phyloP scores from a whole-genome alignment of 2,888 invertebrate genomes.

The Phyllotreta striolata region DNA sequence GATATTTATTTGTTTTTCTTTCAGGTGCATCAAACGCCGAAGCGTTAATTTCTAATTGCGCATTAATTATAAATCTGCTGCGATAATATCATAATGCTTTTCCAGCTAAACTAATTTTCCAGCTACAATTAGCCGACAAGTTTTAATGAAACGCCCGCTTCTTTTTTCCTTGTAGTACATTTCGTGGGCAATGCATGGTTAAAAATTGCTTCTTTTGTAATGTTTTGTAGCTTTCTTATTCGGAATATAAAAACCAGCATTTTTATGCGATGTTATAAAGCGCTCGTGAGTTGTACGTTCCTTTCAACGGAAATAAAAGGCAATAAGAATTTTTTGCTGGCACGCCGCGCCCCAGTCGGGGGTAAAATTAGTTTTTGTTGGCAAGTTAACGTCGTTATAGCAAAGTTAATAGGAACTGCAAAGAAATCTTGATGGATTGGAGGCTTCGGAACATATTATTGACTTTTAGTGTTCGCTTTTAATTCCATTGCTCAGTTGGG shows the following conservation, averaged over 20 bases:
- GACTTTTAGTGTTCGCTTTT: conserved; percentile 30
- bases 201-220: conserved; percentile 30
- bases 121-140: too few relatives aligned
- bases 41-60: too few relatives aligned
- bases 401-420: conserved; percentile 35
- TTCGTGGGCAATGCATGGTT: conserved; percentile 16
- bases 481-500: conserved; percentile 11
- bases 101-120: too few relatives aligned
- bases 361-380: conserved; percentile 32
- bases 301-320: conserved; percentile 31
- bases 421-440: conserved; percentile 37
- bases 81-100: too few relatives aligned
- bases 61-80: too few relatives aligned
- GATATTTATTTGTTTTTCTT: too few relatives aligned
- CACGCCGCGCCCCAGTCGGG: conserved; percentile 16
- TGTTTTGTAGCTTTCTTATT: conserved; percentile 31
- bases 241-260: conserved; percentile 30
- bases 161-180: conserved; percentile 8
- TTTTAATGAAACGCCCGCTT: conserved; percentile 2
- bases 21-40: too few relatives aligned
- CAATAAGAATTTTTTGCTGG: conserved; percentile 28
- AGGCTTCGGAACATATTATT: conserved; percentile 29
- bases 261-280: conserved; percentile 30
- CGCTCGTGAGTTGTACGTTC: conserved; percentile 29
- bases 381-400: conserved; percentile 36